Evolutionary conservation across 2,888 invertebrate genomes (phyloP), one percentile per base, ranked within the genome.

Genomic region (Beris morrisii): DNA sequence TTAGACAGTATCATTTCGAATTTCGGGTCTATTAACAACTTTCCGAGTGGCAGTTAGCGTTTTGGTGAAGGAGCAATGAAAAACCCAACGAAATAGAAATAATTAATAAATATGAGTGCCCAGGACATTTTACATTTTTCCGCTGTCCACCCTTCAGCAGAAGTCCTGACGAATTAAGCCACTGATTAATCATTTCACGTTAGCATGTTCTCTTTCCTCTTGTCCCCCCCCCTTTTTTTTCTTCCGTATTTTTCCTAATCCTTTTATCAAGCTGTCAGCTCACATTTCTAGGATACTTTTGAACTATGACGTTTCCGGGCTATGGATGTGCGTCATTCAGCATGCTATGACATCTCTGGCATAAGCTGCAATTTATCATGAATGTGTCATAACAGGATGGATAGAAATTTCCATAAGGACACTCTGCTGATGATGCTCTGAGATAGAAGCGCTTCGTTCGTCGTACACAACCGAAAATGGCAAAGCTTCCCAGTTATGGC

Each of bases 291-390:
- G 48, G 48, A 59, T 31, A 59, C 58, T 59, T 59, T 59, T 59
- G 48, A 15, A 46, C 48, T 45, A 48, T 59, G 58, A 59, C 58
- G 31, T 59, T 59, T 59, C 43, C 58, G 58, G 31, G 30, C 30
- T 59, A 48, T 38, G 58, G 28, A 48, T 48, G 58, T 13, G 43
- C 46, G 46, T 59, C 58, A 28, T 59, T 31, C 63, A 50, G 32
- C 67, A 30, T 32, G 13, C 31, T 56, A 44, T 59, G 63, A 67
- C 67, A 63, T 55, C 52, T 61, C 67, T 56, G 63, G 52, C 64
- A 64, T 67, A 63, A 67, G 64, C 67, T 67, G 67, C 67, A 67
- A 67, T 67, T 67, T 67, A 67, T 67, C 67, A 67, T 64, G 56
- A 52, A 67, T 52, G 63, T 64, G 67, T 67, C 67, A 67, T 46